phyloP scores from a whole-genome alignment of 2,113 vertebrate species.

The Cynopterus brachyotis region DNA sequence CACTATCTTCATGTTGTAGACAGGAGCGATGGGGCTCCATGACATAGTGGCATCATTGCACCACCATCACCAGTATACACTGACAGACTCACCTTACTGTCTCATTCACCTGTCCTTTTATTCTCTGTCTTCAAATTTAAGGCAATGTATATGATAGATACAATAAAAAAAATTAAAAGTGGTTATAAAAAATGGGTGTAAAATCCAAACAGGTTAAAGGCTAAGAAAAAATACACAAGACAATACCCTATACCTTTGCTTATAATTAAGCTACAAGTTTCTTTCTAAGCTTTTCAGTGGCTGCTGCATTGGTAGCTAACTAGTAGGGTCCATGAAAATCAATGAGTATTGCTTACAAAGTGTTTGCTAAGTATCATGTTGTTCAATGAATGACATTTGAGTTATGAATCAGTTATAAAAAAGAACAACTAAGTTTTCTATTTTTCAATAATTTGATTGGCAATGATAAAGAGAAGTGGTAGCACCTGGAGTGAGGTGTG shows the following conservation, averaged over 20 bases:
- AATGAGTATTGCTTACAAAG: not conserved
- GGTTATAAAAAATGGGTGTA: not conserved
- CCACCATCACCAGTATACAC: not conserved
- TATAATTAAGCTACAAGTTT: not conserved
- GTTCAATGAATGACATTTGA: slow-evolving; percentile 6
- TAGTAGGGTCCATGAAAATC: slow-evolving; percentile 22
- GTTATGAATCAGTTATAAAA: slow-evolving; percentile 39
- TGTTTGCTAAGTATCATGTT: not conserved
- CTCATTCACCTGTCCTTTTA: not conserved
- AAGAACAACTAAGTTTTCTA: not conserved
- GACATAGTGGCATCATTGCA: not conserved
- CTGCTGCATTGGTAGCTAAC: slow-evolving; percentile 42
- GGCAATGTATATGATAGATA: not conserved
- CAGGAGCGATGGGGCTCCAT: accelerated
- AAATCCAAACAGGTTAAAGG: not conserved
- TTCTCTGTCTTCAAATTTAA: not conserved
- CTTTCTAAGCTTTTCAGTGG: slow-evolving; percentile 28
- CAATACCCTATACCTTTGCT: not conserved
- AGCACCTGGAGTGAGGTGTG: not conserved
- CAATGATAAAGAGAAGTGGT: not conserved
- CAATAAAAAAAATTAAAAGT: not conserved
- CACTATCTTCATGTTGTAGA: not conserved
- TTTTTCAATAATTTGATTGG: slow-evolving; percentile 38
- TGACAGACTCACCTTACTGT: not conserved
- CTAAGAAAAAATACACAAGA: not conserved